Evolutionary conservation across 2,113 vertebrate genomes (phyloP), one percentile per base, ranked within the genome.

Genomic region (Taxidea taxus): DNA sequence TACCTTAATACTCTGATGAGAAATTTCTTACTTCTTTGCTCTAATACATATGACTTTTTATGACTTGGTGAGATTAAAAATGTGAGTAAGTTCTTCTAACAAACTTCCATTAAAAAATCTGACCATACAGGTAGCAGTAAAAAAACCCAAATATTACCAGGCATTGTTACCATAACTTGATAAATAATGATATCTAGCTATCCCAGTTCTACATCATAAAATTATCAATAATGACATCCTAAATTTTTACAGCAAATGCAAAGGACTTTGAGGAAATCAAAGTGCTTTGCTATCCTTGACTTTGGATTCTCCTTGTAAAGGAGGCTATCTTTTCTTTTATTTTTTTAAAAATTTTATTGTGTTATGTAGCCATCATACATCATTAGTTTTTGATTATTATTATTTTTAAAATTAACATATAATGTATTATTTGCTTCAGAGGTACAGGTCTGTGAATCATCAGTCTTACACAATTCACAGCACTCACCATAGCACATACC

Each of bases 21-120:
- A 87, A 87, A 58, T 74, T 95, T 93, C 81, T 74, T 83, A 74
- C 8, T 97, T 96, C 23, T 77, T 66, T 74, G 27, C 31, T 91
- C 60, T 34, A 27, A 85, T 15, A 87, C 31, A 81, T 51, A 68
- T 58, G 88, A 85, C 11, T 23, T 64, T 96, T 78, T 90, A 47
- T 92, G 54, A 91, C 51, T 81, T 89, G 51, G 88, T 83, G 31
- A 83, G 44, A 80, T 15, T 20, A 87, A 89, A 80, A 90, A 66
- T 51, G 8, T 21, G 12, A 75, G 2, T 77, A 60, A n/a, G 16
- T 83, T 74, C 25, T 88, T 87, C 11, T 39, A 84, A 84, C 7
- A 93, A 25, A 85, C 81, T 10, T 60, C 49, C 9, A 51, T 86
- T 89, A 56, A 87, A 47, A 88, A 70, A 56, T 54, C 37, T 66